Base-by-base conservation (phyloP, 1,140 invertebrate genomes). In the Drosophila varians region DNA sequence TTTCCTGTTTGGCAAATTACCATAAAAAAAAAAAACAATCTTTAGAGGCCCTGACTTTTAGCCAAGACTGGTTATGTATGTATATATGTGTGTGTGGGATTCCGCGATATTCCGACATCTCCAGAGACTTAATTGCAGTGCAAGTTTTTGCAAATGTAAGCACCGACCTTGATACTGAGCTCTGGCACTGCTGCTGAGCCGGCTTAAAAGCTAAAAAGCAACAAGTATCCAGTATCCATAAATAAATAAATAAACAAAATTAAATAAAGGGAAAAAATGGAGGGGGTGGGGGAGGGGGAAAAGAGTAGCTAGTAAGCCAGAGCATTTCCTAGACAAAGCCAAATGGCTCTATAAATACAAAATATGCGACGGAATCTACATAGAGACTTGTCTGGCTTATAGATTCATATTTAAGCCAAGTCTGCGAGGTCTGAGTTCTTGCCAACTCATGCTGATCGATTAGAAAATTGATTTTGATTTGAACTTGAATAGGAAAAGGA, bases 71-170 rank as follows among this genome's bases (percentile, higher is more conserved):
- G 64, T 45, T 68, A 62, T 66, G n/a, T n/a, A n/a, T n/a, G n/a
- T n/a, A n/a, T n/a, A n/a, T n/a, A n/a, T n/a, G n/a, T n/a, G n/a
- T n/a, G n/a, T n/a, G n/a, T n/a, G n/a, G n/a, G n/a, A 40, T 38
- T 11, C 8, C 6, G 12, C 36, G 12, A 16, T 14, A 25, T 23
- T 14, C 23, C 21, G 14, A 47, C 11, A 9, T 21, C 14, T 38
- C 36, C 38, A 4, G 52, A 7, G 38, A 34, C 49, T 79, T 79
- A 75, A 79, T 79, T 79, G 76, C 76, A 80, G 65, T 64, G 65
- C 65, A 46, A 77, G 47, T 62, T 68, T 61, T 58, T 75, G 70
- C 64, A 78, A 62, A 68, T 55, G 69, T 73, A 62, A 73, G 69
- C 68, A 42, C 28, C 72, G 74, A 74, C 78, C 79, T 84, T 82